phyloP scores from a whole-genome alignment of 2,888 invertebrate genomes.

The Lepidonotus clava region DNA sequence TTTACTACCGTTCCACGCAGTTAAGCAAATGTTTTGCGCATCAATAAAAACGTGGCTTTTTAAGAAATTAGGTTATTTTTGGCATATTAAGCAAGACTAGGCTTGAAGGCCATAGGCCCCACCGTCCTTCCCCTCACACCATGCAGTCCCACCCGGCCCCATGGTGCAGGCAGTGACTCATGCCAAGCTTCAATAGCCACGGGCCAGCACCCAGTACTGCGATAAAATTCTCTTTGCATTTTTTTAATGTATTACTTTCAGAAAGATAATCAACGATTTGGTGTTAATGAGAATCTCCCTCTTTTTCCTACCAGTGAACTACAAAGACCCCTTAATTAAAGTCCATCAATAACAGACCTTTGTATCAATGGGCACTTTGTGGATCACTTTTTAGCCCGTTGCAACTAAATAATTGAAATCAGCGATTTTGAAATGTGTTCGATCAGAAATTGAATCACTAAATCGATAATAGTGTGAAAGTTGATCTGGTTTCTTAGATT shows the following conservation, averaged over 20 bases:
- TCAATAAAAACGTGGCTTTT: too few species aligned
- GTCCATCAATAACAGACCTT: background rate
- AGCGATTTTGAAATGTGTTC: too few species aligned
- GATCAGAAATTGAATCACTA: too few species aligned
- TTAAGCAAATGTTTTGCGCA: too few species aligned
- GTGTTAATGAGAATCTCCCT: conserved; percentile 3
- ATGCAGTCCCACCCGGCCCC: background rate
- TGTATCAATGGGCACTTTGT: background rate
- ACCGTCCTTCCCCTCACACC: too few species aligned
- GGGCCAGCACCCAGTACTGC: background rate
- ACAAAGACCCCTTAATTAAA: conserved; percentile 1
- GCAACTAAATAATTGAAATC: too few species aligned
- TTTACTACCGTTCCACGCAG: too few species aligned
- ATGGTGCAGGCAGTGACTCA: conserved; percentile 12
- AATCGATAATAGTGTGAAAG: too few species aligned
- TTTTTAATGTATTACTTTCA: background rate
- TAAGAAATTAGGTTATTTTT: too few species aligned
- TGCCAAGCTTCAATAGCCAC: background rate
- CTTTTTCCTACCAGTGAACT: background rate
- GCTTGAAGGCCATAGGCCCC: too few species aligned
- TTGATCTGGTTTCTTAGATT: too few species aligned
- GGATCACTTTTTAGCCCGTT: background rate
- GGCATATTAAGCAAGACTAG: too few species aligned
- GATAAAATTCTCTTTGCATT: background rate
- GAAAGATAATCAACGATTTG: background rate